Conservation (phyloP, 1,140 invertebrate genomes). For the Drosophila cardini region DNA sequence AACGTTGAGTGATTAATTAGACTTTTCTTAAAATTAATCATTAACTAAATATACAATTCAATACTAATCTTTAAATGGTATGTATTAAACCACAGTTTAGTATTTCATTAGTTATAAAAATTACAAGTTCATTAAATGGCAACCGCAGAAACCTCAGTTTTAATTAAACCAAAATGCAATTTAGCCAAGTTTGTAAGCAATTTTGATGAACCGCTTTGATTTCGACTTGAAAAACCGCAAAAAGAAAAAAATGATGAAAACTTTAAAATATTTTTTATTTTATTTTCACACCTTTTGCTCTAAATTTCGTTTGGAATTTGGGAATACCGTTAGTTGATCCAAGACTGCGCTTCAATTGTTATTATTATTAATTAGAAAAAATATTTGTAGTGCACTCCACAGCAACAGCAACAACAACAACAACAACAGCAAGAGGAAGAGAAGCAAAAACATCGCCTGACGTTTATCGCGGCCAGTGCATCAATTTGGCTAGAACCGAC, state of each 20-base stretch:
- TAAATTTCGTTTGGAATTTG: constrained; percentile 44
- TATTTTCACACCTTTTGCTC: constrained; percentile 55
- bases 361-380: constrained; percentile 80
- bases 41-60: too few species aligned
- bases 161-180: constrained; percentile 76
- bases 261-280: constrained; percentile 22
- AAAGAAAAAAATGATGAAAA: constrained; percentile 29
- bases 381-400: constrained; percentile 63
- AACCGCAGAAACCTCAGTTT: constrained; percentile 45
- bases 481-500: constrained; percentile 34
- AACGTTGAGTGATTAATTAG: too few species aligned
- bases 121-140: background rate
- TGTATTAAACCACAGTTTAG: background rate
- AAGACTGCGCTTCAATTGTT: constrained; percentile 67
- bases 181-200: constrained; percentile 46
- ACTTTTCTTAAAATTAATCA: too few species aligned
- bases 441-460: constrained; percentile 63
- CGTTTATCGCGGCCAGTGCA: constrained; percentile 60
- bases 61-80: too few species aligned
- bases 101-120: constrained; percentile 3
- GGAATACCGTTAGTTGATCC: constrained; percentile 63
- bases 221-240: constrained; percentile 21
- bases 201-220: constrained; percentile 71
- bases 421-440: too few species aligned
- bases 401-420: constrained; percentile 2